Evolutionary conservation across 2,113 vertebrate species (phyloP), one percentile per base, ranked within the genome.

Genomic region (Protobothrops flavoviridis): DNA sequence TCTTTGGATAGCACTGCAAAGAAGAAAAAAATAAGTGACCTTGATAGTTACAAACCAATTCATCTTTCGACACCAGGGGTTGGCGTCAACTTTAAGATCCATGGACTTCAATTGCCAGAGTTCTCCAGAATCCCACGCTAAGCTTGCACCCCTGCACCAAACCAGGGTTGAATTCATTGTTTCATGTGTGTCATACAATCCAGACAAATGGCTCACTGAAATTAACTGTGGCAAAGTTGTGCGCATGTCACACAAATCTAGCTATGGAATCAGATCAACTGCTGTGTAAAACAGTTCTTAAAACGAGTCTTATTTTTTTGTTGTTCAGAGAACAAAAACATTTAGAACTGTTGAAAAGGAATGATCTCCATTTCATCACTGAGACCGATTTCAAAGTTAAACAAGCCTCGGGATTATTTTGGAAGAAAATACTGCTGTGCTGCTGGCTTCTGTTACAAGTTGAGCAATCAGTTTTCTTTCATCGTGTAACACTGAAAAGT

Each of bases 381-480:
- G 59, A 29, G 39, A 43, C 12, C 26, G 52, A 88, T 88, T 88
- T 92, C 33, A 20, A 15, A 50, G 85, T 20, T 20, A 9, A 12
- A 6, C 0, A n/a, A 56, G 74, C n/a, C 50, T 33, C 29, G 4
- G 33, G 53, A 57, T 69, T 91, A 50, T 85, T 94, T 91, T n/a
- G 23, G 50, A 87, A 92, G 39, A 57, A 64, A 89, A 43, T 4
- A 43, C 2, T 24, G 53, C 88, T 91, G 8, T 1, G 11, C 48
- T 69, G 0, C 5, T 0, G 29, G 33, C 59, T 57, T 90, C 29
- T 24, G 5, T 39, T 4, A 90, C 39, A 29, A 48, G 56, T 91
- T 55, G 13, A 17, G 52, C 87, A 91, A 88, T 93, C 86, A 92
- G 52, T 29, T 0, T 48, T 52, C 50, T 90, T 92, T 92, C 93